These are phyloP conservation scores for Hormaphis cornu DNA, from an alignment of 1,140 invertebrate genomes.

Conservation along the genomic window DNA sequence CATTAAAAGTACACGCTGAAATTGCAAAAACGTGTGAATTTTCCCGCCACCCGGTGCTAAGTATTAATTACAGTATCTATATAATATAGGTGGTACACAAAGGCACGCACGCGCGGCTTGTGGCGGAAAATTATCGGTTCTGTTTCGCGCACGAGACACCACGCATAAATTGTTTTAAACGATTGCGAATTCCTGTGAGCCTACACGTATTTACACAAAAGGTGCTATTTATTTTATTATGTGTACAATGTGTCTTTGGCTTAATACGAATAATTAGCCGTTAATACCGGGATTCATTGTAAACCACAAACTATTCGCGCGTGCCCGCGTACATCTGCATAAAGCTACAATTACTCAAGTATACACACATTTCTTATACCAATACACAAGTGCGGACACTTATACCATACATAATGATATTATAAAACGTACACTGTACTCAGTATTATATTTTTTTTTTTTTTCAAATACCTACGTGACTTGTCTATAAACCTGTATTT, in stretches of 20 bases:
- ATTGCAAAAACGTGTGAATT: not conserved
- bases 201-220: not conserved
- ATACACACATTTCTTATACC: too few relatives aligned
- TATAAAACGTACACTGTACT: too few relatives aligned
- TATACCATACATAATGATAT: too few relatives aligned
- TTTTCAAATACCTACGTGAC: too few relatives aligned
- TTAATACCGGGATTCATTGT: not conserved
- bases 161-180: slow-evolving; percentile 8
- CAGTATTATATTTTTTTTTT: too few relatives aligned
- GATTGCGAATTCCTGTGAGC: slow-evolving; percentile 16
- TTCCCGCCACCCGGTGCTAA: not conserved
- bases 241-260: too few relatives aligned
- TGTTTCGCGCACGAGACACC: not conserved
- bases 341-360: too few relatives aligned
- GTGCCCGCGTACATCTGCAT: not conserved
- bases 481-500: too few relatives aligned
- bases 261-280: not conserved
- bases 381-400: too few relatives aligned
- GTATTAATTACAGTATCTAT: slow-evolving; percentile 21
- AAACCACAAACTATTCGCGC: not conserved
- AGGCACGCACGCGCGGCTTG: not conserved
- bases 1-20: too few relatives aligned
- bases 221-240: not conserved
- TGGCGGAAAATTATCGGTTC: slow-evolving; percentile 17
- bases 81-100: not conserved